phyloP scores from a whole-genome alignment of 2,888 invertebrate genomes.

The Sphaerophoria taeniata region DNA sequence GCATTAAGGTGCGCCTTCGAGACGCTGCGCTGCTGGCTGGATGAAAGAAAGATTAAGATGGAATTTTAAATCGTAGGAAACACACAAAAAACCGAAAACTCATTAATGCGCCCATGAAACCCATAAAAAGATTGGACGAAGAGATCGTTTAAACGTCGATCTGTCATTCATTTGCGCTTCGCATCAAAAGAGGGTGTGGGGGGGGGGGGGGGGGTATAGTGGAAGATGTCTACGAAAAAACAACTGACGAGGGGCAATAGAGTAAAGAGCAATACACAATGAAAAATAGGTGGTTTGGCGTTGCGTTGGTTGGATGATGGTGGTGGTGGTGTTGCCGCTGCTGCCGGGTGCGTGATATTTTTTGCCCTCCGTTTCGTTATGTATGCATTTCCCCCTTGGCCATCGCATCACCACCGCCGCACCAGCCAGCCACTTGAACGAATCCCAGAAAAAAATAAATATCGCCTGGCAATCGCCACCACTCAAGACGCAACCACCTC shows the following conservation, averaged over 20 bases:
- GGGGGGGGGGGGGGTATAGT: neutral
- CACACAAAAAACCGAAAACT: conserved; percentile 43
- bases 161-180: conserved; percentile 13
- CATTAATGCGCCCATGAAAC: conserved; percentile 62
- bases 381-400: neutral
- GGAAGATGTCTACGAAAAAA: no score
- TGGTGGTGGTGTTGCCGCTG: conserved; percentile 28
- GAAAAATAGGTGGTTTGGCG: conserved; percentile 62
- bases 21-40: neutral
- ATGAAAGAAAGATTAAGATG: conserved; percentile 46
- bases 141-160: conserved; percentile 44
- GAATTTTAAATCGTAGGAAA: conserved; percentile 33
- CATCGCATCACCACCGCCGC: neutral
- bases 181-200: neutral
- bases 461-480: conserved; percentile 38
- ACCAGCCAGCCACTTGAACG: neutral
- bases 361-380: conserved; percentile 56
- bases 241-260: conserved; percentile 13
- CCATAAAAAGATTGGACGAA: conserved; percentile 36
- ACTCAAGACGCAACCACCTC: conserved; percentile 57
- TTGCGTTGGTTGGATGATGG: conserved; percentile 33
- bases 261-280: conserved; percentile 36
- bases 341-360: conserved; percentile 65
- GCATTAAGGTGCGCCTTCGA: no score
- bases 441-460: conserved; percentile 34